Conservation (phyloP, 2,797 vertebrate species). For the Phrynocephalus forsythii region DNA sequence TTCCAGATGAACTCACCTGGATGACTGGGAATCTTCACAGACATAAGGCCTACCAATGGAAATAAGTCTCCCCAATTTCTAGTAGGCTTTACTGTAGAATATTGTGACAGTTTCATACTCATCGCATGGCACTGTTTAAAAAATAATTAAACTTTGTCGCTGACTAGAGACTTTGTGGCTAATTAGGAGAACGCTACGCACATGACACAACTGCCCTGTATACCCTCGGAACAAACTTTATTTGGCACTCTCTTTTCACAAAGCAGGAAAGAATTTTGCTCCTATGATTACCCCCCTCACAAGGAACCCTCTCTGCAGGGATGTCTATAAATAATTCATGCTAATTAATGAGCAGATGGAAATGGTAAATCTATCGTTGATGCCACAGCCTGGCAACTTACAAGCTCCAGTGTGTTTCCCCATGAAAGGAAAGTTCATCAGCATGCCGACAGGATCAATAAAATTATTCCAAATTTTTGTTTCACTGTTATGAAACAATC, state of each 20-base stretch:
- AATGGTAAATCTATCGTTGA: slow-evolving; percentile 65
- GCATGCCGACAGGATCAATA: slow-evolving; percentile 60
- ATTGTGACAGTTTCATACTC: slow-evolving; percentile 9
- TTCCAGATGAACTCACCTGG: too few species aligned
- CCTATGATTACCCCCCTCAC: slow-evolving; percentile 69
- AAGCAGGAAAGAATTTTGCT: slow-evolving; percentile 68
- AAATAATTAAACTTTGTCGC: background rate
- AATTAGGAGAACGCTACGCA: background rate
- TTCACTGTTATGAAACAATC: slow-evolving; percentile 49
- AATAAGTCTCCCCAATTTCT: background rate
- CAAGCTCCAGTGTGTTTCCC: slow-evolving; percentile 55
- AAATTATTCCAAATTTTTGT: slow-evolving; percentile 67
- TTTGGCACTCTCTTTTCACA: slow-evolving; percentile 70
- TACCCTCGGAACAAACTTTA: slow-evolving; percentile 44
- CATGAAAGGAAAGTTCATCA: slow-evolving; percentile 58
- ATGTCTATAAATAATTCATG: slow-evolving; percentile 77
- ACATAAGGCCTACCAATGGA: slow-evolving; percentile 12
- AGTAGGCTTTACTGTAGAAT: slow-evolving; percentile 27
- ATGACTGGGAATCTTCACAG: too few species aligned
- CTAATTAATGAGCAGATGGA: slow-evolving; percentile 74
- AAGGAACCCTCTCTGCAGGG: slow-evolving; percentile 63
- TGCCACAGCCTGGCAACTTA: slow-evolving; percentile 52
- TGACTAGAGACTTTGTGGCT: background rate
- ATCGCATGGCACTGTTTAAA: slow-evolving; percentile 12
- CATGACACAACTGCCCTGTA: background rate